Evolutionary conservation across 1,140 invertebrate species (phyloP), one percentile per base, ranked within the genome.

Genomic region (Drosophila ercepeae): DNA sequence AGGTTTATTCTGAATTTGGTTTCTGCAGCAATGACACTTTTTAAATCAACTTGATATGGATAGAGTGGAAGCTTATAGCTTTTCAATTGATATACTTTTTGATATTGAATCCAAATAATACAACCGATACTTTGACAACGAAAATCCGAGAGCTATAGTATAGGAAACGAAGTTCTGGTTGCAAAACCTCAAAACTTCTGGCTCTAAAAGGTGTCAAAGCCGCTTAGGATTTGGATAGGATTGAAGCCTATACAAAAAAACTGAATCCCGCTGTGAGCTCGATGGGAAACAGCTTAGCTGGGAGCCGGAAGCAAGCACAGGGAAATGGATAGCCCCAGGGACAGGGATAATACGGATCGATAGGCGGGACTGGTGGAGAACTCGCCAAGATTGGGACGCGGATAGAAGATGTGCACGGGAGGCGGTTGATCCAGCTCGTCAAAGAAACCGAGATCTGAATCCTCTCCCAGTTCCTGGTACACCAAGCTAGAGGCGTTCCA

Each of bases 381-480:
- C 5, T 84, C 76, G 18, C 65, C 58, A 4, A 69, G 54, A 7
- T 83, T 88, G 34, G 89, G 89, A 11, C 84, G 94, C 23, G 94
- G 94, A 91, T 95, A 94, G 55, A 94, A 93, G 82, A 95, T 94
- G 76, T 94, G 94, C 48, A 94, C 94, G 18, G 94, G 94, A 42
- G 94, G 94, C 39, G 94, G 94, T 54, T 94, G 93, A 59, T 94
- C 92, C 70, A 94, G 92, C 53, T 93, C 94, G 72, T 95, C 94
- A 57, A 94, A 95, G 63, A 93, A 92, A 54, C 93, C 93, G 5
- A 92, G 84, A 78, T 94, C 93, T 82, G 81, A 90, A 69, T 93
- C 21, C 29, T 91, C 86, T 84, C 90, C 90, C 50, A 68, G 69
- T 14, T 90, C 70, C 25, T 74, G 68, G 67, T 91, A 90, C 21